Evolutionary conservation across 2,888 invertebrate genomes (phyloP).

Genomic region (Andrena marginata): DNA sequence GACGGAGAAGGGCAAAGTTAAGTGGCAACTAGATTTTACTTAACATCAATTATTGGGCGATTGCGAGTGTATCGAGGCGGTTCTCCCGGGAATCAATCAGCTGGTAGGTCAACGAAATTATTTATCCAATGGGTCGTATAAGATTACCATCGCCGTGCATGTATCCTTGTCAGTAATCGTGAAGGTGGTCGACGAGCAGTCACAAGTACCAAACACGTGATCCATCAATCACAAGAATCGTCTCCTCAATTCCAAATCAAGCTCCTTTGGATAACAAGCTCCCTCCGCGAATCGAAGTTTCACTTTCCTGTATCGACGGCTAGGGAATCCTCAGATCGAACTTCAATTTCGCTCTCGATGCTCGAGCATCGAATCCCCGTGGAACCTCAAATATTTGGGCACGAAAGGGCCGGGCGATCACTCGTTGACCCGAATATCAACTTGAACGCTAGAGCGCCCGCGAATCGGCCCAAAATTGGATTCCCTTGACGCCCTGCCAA

Average conservation of each 20-base stretch:
- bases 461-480: conserved; percentile 29
- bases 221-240: not conserved
- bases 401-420: conserved; percentile 5
- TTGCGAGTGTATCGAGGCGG: conserved; percentile 5
- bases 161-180: not conserved
- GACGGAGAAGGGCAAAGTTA: conserved; percentile 12
- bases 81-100: not conserved
- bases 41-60: conserved; percentile 17
- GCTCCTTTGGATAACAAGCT: not conserved
- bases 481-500: not conserved
- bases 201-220: not conserved
- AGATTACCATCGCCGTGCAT: not conserved
- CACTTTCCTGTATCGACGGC: not conserved
- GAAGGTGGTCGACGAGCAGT: too few relatives aligned
- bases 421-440: conserved; percentile 14
- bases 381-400: conserved; percentile 15
- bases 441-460: not conserved
- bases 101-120: not conserved
- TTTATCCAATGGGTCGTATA: not conserved
- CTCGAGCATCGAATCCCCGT: not conserved
- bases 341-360: conserved; percentile 1
- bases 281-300: not conserved
- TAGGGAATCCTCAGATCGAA: too few relatives aligned
- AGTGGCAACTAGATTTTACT: conserved; percentile 13
- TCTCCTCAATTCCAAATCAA: not conserved